Evolutionary conservation across 1,140 invertebrate genomes (phyloP).

Genomic region (Campoletis sonorensis): DNA sequence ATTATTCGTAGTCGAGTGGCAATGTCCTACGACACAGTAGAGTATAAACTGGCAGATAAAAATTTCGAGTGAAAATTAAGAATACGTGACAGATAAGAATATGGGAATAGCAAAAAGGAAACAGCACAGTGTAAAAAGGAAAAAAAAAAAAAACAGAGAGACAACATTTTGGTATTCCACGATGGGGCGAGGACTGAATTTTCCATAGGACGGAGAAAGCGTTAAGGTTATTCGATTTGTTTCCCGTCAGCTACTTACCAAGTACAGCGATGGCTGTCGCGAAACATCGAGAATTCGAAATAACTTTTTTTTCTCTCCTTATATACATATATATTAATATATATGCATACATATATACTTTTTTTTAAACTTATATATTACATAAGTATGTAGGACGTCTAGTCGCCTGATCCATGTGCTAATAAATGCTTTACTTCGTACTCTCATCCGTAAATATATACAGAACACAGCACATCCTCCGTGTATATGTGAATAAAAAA

Average conservation of each 20-base stretch:
- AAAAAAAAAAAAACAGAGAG: too few relatives aligned
- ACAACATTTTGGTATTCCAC: constrained; percentile 27
- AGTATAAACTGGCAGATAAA: neutral
- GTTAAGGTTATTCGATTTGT: constrained; percentile 62
- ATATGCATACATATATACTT: too few relatives aligned
- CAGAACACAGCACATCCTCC: neutral
- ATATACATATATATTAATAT: too few relatives aligned
- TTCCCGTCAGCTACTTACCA: constrained; percentile 34
- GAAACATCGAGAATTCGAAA: constrained; percentile 14
- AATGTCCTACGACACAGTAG: too few relatives aligned
- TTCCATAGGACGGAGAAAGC: constrained; percentile 53
- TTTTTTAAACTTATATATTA: too few relatives aligned
- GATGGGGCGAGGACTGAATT: constrained; percentile 38
- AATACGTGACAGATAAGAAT: neutral
- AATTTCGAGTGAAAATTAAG: neutral
- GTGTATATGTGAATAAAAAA: neutral
- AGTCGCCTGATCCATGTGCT: neutral
- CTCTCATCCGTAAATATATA: neutral
- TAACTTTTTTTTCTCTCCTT: neutral
- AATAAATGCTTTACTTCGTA: neutral
- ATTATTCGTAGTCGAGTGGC: too few relatives aligned
- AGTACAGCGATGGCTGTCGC: neutral
- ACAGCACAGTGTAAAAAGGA: neutral
- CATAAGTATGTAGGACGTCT: neutral
- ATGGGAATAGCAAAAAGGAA: constrained; percentile 31